These are phyloP conservation scores for Sebastes aleutianus DNA, from an alignment of 2,797 vertebrate species.

Conservation along the genomic window DNA sequence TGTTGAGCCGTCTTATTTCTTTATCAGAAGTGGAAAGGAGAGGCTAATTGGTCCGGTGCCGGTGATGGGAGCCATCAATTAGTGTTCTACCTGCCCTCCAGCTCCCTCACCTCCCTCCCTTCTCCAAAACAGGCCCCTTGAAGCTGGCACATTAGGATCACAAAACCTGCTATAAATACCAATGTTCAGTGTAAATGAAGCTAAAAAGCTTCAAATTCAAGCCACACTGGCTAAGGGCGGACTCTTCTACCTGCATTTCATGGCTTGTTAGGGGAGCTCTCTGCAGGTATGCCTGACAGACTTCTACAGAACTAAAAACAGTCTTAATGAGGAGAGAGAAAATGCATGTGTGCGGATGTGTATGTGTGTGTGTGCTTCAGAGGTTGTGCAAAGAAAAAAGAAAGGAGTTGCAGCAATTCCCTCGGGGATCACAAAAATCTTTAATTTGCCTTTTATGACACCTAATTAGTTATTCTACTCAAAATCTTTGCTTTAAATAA, in stretches of 20 bases:
- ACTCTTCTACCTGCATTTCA: slow-evolving; percentile 87
- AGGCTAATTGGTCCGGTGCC: slow-evolving; percentile 82
- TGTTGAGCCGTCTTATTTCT: slow-evolving; percentile 80
- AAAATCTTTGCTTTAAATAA: slow-evolving; percentile 96
- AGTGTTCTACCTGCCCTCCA: slow-evolving; percentile 73
- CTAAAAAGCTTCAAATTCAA: slow-evolving; percentile 81
- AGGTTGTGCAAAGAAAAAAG: slow-evolving; percentile 62
- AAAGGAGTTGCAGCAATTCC: slow-evolving; percentile 81
- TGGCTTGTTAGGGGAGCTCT: slow-evolving; percentile 88
- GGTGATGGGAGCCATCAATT: slow-evolving; percentile 85
- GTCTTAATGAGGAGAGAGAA: slow-evolving; percentile 88
- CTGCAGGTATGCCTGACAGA: slow-evolving; percentile 87
- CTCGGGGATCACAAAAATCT: slow-evolving; percentile 87
- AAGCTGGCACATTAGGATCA: slow-evolving; percentile 84
- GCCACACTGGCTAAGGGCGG: slow-evolving; percentile 78
- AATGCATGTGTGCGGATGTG: slow-evolving; percentile 53
- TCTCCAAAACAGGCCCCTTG: slow-evolving; percentile 76
- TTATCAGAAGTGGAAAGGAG: slow-evolving; percentile 80
- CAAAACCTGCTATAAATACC: slow-evolving; percentile 87
- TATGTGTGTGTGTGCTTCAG: slow-evolving; percentile 45
- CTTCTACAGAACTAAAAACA: slow-evolving; percentile 86
- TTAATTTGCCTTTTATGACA: slow-evolving; percentile 95
- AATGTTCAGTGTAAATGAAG: slow-evolving; percentile 87
- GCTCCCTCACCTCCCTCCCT: slow-evolving; percentile 66
- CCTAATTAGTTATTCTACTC: slow-evolving; percentile 95